Evolutionary conservation across 2,888 invertebrate genomes (phyloP).

Genomic region (Stenichneumon culpator): DNA sequence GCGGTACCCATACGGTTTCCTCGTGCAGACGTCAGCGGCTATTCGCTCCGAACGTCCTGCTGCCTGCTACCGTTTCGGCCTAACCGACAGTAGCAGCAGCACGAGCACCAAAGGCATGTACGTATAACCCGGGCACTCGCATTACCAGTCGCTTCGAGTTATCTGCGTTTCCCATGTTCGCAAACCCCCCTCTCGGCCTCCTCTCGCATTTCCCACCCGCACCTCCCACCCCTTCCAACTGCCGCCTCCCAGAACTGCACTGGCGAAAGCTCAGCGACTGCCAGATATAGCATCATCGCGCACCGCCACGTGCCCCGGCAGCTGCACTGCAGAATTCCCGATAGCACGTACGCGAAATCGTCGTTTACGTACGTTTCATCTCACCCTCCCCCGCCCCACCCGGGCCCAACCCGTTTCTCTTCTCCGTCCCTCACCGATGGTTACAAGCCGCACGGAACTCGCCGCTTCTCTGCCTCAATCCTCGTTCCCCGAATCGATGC

Average conservation of each 20-base stretch:
- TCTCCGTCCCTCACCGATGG: conserved; percentile 41
- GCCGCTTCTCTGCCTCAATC: conserved; percentile 37
- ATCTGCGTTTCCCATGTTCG: conserved; percentile 83
- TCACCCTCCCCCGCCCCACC: conserved; percentile 39
- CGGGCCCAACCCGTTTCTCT: conserved; percentile 12
- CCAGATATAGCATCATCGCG: conserved; percentile 69
- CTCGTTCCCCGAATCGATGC: conserved; percentile 41
- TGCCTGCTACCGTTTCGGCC: conserved; percentile 72
- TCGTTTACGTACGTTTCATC: conserved; percentile 74
- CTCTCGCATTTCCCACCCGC: conserved; percentile 51
- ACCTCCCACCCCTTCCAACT: conserved; percentile 34
- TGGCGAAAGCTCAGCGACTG: conserved; percentile 45
- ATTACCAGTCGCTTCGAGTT: conserved; percentile 83
- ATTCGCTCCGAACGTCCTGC: conserved; percentile 73
- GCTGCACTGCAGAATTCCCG: conserved; percentile 82
- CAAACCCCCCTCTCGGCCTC: conserved; percentile 62
- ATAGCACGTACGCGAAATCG: conserved; percentile 77
- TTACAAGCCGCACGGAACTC: conserved; percentile 26
- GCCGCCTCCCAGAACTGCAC: conserved; percentile 58
- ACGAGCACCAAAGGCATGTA: conserved; percentile 40
- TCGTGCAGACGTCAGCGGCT: conserved; percentile 75
- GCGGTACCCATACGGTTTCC: conserved; percentile 45
- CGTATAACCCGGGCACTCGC: conserved; percentile 69
- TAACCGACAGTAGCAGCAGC: conserved; percentile 65
- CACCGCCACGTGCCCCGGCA: conserved; percentile 75